These are phyloP conservation scores for Synergus itoensis DNA, from an alignment of 2,888 invertebrate genomes.

Conservation along the genomic window DNA sequence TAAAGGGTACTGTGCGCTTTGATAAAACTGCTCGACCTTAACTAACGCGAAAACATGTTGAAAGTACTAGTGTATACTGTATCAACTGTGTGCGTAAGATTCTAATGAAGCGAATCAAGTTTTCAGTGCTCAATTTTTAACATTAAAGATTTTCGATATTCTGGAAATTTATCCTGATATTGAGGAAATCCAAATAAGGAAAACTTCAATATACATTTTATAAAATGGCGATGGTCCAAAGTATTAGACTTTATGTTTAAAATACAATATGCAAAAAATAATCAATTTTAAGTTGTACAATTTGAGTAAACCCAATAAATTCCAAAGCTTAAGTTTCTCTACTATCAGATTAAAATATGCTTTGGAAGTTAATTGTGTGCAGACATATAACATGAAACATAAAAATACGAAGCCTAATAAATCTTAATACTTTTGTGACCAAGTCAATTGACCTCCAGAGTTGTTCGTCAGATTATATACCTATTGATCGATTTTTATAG, in stretches of 20 bases:
- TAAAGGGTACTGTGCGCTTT: neutral
- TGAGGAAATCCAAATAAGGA: neutral
- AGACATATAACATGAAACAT: neutral
- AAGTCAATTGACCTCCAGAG: neutral
- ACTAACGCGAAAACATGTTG: conserved; percentile 13
- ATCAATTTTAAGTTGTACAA: too few relatives aligned
- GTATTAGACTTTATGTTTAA: neutral
- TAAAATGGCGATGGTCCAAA: neutral
- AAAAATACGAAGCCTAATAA: neutral
- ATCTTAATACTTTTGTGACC: neutral
- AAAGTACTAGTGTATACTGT: conserved; percentile 6
- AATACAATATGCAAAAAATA: neutral
- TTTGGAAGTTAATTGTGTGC: neutral
- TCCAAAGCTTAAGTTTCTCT: neutral
- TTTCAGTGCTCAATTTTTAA: conserved; percentile 15
- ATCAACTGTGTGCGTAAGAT: conserved; percentile 5
- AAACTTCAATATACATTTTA: neutral
- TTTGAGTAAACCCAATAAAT: neutral
- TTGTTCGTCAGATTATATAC: neutral
- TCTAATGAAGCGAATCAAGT: conserved; percentile 3
- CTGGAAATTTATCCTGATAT: neutral
- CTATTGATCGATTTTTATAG: neutral
- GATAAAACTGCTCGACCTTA: neutral
- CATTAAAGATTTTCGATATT: conserved; percentile 6
- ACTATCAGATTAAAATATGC: neutral